Base-by-base conservation (phyloP, 2,888 invertebrate species). In the Piscicola geometra region DNA sequence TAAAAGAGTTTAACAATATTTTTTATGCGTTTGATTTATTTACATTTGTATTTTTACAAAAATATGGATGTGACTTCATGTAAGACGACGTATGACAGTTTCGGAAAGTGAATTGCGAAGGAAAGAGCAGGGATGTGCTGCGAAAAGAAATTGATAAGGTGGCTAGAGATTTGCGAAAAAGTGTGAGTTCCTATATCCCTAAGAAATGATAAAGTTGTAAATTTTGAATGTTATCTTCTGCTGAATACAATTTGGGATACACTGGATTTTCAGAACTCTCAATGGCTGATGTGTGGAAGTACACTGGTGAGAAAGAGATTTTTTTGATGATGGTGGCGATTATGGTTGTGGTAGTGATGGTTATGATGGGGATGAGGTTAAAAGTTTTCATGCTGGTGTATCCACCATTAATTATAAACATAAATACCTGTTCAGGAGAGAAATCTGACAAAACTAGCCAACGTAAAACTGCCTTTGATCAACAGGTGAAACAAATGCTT, bases 21-120 rank as follows among this genome's bases (percentile, higher is more conserved):
- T n/a, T 3, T 18, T 25, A 56, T 56, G 9, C 60, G 60, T 25
- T 25, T 15, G 12, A 56, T 56, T 56, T 56, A 5, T 56, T 5
- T 15, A 25, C 25, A 56, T 56, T 25, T 56, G 9, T 56, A n/a
- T n/a, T n/a, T n/a, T n/a, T n/a, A n/a, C n/a, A n/a, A n/a, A n/a
- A n/a, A n/a, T n/a, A n/a, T n/a, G n/a, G n/a, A n/a, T n/a, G n/a
- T n/a, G n/a, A n/a, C n/a, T n/a, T n/a, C n/a, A n/a, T n/a, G n/a
- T 5, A 56, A 18, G 3, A 21, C 25, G 25, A 5, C n/a, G 9
- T 18, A 5, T 56, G 9, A 56, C 60, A 56, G 60, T 56, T 56
- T 56, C 60, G 60, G n/a, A 56, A 56, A 56, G 60, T 56, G 5
- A 56, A 56, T 5, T 56, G 60, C 25, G 60, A 56, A 56, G 25